Base-by-base conservation (phyloP, 2,113 vertebrate genomes). In the Rattus rattus region DNA sequence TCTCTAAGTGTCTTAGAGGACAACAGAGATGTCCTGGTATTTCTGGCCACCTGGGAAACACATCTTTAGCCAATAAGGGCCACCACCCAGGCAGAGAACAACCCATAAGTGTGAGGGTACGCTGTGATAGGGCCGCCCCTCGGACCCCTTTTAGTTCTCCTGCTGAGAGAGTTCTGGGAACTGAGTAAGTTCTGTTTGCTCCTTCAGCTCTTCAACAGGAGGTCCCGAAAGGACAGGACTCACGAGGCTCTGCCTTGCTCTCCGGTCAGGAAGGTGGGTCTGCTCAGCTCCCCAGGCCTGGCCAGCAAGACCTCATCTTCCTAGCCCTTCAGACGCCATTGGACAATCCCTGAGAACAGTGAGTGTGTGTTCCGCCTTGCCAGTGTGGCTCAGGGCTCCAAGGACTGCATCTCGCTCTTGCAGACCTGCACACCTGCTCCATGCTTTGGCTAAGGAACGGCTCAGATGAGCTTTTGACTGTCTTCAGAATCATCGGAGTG, bases 341-440 rank as follows among this genome's bases (percentile, higher is more conserved):
- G 72, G 7, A 70, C 52, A 70, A 28, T 26, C 16, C 59, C 70
- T 5, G 43, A 20, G 70, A 59, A 81, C 7, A 24, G 39, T 47
- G 24, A 36, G 61, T 28, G 73, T 19, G 47, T 11, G 26, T 9
- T 7, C 73, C 28, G 30, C 52, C 19, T 61, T 52, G 86, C 30
- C 26, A 5, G 47, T 75, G 30, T 28, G n/a, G 72, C 22, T 14
- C 28, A 19, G 76, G 5, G 10, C 8, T 4, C 6, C 47, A 4
- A 6, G 5, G 43, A 4, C 73, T 52, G 11, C 17, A 2, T 1
- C 33, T 24, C 10, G 28, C 39, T 30, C 59, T 52, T 4, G 39
- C 54, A 17, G 4, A 22, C 7, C 0, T 26, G 17, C 9, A 52
- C 5, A 22, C 2, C 3, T 39, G 4, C 1, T 7, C 92, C 16